Conservation (phyloP, 2,888 invertebrate genomes). For the Ectemnius lituratus region DNA sequence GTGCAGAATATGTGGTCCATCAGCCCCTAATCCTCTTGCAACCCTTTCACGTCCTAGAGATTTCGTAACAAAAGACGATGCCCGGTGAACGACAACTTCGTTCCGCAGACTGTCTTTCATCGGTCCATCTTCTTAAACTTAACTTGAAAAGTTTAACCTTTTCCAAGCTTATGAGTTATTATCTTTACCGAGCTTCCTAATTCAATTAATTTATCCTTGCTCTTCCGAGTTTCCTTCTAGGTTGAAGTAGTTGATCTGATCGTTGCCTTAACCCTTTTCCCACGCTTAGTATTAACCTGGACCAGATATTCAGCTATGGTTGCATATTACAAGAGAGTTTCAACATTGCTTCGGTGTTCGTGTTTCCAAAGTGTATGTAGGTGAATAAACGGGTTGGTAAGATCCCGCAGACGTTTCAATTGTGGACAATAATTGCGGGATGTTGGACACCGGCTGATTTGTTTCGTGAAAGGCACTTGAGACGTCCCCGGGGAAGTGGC, state of each 20-base stretch:
- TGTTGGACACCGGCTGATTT: constrained; percentile 43
- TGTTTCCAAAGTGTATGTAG: constrained; percentile 18
- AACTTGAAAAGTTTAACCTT: constrained; percentile 27
- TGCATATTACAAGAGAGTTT: not conserved
- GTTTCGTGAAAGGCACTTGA: constrained; percentile 48
- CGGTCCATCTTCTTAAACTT: constrained; percentile 34
- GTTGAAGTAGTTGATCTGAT: not conserved
- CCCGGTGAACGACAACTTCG: constrained; percentile 33
- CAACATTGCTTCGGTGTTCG: constrained; percentile 34
- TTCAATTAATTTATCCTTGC: not conserved
- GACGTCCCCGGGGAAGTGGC: constrained; percentile 40
- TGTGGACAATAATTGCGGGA: constrained; percentile 50
- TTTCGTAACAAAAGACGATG: constrained; percentile 48
- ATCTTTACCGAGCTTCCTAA: not conserved
- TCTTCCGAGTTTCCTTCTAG: not conserved
- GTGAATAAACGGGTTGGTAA: constrained; percentile 27
- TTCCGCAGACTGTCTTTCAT: constrained; percentile 35
- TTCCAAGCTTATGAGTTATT: constrained; percentile 16
- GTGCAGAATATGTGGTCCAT: constrained; percentile 51
- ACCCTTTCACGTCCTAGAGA: constrained; percentile 39
- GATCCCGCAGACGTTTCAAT: constrained; percentile 24
- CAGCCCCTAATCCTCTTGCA: constrained; percentile 55
- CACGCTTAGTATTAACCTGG: not conserved
- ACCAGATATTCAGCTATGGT: not conserved
- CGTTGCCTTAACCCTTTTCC: not conserved